Percentiles rank a stretch among this genome's conserved stretches.
phyloP scores from a whole-genome alignment of 1,140 invertebrate species.

The Acromyrmex heyeri region DNA sequence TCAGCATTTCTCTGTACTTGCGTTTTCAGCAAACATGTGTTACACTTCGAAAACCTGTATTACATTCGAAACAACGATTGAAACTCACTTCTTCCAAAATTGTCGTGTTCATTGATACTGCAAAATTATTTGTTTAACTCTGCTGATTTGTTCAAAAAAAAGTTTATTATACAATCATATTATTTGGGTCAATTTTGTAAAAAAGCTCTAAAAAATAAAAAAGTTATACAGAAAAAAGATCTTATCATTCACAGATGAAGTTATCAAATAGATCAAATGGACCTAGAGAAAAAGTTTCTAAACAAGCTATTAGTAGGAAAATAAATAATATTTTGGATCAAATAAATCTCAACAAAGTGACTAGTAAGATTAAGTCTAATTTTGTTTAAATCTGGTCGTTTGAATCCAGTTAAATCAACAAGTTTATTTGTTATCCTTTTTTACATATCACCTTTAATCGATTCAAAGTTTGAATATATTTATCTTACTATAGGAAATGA shows the following conservation, averaged over 20 bases:
- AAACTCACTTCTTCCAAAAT: neutral
- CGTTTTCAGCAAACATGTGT: constrained; percentile 7
- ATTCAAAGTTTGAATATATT: neutral
- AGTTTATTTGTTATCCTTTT: neutral
- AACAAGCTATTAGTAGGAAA: no score
- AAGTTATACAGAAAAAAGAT: no score
- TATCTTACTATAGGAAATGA: neutral
- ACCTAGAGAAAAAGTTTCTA: no score
- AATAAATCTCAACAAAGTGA: no score
- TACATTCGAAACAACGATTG: neutral
- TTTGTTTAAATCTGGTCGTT: neutral
- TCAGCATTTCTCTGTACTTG: constrained; percentile 7
- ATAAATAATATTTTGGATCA: no score
- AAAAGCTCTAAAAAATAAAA: no score
- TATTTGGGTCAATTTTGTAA: no score
- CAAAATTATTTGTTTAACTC: neutral
- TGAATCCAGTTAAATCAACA: neutral
- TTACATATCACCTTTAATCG: neutral
- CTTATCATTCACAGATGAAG: no score
- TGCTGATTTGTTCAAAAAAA: no score
- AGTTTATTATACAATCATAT: no score
- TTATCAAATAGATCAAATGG: no score
- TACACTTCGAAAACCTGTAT: neutral
- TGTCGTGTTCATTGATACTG: neutral
- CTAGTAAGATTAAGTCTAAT: neutral